Evolutionary conservation across 1,140 invertebrate genomes (phyloP).

Genomic region (Caenorhabditis latens): DNA sequence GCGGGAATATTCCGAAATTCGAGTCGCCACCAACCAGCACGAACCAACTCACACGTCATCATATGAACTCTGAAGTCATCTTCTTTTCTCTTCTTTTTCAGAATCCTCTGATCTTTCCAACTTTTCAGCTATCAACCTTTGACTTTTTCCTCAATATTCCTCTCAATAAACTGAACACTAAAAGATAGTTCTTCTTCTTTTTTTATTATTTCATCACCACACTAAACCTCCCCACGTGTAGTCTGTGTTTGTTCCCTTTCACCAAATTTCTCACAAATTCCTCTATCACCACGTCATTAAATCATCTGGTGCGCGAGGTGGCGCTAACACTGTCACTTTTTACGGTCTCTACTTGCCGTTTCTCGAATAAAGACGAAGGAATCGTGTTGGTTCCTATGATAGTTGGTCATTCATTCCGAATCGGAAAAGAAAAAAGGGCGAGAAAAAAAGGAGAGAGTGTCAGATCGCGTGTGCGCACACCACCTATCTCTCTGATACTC

Average conservation of each 20-base stretch:
- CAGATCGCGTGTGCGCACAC: neutral
- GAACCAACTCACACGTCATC: neutral
- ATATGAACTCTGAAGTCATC: neutral
- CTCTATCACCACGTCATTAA: neutral
- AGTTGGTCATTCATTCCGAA: conserved; percentile 26
- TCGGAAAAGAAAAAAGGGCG: neutral
- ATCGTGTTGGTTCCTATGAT: neutral
- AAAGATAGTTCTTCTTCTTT: too few relatives aligned
- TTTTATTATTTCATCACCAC: too few relatives aligned
- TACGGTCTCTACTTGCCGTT: neutral
- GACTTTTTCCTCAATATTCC: too few relatives aligned
- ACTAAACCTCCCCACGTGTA: neutral
- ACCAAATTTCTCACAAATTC: neutral
- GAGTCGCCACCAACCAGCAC: neutral
- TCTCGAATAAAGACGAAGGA: neutral
- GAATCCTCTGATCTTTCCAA: conserved; percentile 2
- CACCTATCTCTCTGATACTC: neutral
- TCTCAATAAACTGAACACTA: neutral
- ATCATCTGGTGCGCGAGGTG: neutral
- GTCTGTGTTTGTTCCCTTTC: neutral
- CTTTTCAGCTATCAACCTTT: too few relatives aligned
- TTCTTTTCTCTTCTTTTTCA: neutral
- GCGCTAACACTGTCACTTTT: conserved; percentile 23
- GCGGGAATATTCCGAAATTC: conserved; percentile 37
- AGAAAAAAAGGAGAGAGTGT: neutral